Conservation (phyloP, 2,888 invertebrate genomes). For the Sepiola atlantica region DNA sequence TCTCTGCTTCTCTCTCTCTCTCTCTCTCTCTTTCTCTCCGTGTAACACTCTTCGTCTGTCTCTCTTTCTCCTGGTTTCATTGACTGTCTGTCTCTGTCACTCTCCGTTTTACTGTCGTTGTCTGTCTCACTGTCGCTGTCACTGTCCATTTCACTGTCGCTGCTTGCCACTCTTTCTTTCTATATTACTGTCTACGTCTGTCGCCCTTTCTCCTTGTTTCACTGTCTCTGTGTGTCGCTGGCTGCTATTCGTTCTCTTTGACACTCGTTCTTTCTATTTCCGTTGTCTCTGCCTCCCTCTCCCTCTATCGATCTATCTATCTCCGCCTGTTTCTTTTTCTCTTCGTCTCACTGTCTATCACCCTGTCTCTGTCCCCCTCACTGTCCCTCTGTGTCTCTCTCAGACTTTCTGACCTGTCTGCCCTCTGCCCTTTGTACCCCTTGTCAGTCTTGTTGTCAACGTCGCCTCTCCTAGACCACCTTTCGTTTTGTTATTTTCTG, state of each 20-base stretch:
- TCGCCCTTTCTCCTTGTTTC: not conserved
- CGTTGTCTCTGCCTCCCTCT: not conserved
- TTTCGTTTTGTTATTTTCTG: no score
- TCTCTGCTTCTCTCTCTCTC: not conserved
- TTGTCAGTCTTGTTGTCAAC: not conserved
- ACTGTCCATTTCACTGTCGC: not conserved
- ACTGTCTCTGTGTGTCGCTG: fast-evolving
- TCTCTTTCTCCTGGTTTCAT: no score
- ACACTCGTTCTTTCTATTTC: fast-evolving
- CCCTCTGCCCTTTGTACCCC: not conserved
- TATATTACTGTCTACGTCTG: not conserved
- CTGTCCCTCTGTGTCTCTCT: not conserved
- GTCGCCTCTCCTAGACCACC: no score
- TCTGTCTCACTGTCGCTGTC: no score
- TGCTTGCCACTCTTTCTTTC: not conserved
- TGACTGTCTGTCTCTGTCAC: no score
- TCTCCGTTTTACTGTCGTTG: no score
- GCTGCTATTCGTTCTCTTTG: not conserved
- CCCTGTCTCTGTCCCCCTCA: fast-evolving
- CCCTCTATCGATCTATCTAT: fast-evolving
- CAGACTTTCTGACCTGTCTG: not conserved
- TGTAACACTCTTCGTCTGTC: no score
- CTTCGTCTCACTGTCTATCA: not conserved
- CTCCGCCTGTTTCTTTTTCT: not conserved
- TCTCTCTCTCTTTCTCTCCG: no score